Base-by-base conservation (phyloP, 2,888 invertebrate genomes). In the Alsophila aescularia region DNA sequence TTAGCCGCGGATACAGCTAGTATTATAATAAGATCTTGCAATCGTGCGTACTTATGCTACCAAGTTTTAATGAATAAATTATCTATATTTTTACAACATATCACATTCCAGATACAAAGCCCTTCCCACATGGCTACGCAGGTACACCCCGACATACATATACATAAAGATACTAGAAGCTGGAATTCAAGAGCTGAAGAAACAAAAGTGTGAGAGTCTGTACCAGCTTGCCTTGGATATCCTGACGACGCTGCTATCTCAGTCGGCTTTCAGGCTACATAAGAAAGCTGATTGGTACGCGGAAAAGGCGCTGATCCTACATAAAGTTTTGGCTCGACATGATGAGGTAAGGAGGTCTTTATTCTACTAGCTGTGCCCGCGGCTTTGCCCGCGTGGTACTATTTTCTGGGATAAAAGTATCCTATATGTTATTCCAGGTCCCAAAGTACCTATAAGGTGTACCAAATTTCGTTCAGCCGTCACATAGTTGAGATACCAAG, bases 231-330 rank as follows among this genome's bases (percentile, higher is more conserved):
- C 94, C 0, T 81, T 93, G 16, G 78, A 90, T 0, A 84, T 93
- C 32, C 79, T 95, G 0, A 75, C 84, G 3, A 69, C 77, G 6
- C 76, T 95, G 13, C 81, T 95, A 12, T 64, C 64, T 0, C 94
- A 94, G 70, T 72, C 75, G 0, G 60, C 72, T 0, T 93, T 92
- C 69, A 73, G 90, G 35, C 83, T 83, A 18, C 87, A 92, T 44
- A 89, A 86, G 59, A 83, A 85, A 57, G 90, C 90, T 0, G 72
- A 81, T 1, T 93, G 93, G 94, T 94, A 92, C 73, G 93, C 93
- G 18, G 92, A 95, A 63, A 89, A 94, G 50, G 93, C 94, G 0
- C 83, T 95, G 0, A 93, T 95, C 64, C 78, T 93, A 16, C 93
- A 94, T 47, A 91, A 85, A 56, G 59, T 76, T 50, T 58, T 80